Evolutionary conservation across 2,797 vertebrate species (phyloP), one percentile per base, ranked within the genome.

Genomic region (Miichthys miiuy): DNA sequence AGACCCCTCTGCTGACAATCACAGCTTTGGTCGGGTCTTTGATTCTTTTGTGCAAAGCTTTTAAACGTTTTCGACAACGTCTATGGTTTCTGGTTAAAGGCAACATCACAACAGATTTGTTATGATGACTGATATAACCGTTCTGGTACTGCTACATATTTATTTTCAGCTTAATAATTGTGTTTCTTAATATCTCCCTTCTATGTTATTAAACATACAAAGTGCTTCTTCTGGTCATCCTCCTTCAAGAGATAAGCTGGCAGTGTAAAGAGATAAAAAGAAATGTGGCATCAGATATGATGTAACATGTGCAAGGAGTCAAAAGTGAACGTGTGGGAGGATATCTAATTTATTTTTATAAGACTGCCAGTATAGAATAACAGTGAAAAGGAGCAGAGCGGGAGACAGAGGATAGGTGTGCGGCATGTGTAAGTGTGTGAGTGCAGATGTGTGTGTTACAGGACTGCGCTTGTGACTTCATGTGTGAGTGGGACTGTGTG

Each of bases 281-380:
- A 76, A 79, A 85, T 68, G 68, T 78, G 73, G 81, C 78, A 82
- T 77, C 57, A 58, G 74, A 67, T 75, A 90, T 93, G 88, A 93
- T 93, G 88, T 93, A 93, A 93, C 76, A 17, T 89, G 84, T 90
- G 90, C 89, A 87, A 87, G 87, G 89, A 91, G 87, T 87, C 81
- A 82, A 84, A 38, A 88, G 80, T 81, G 72, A 87, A 83, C 21
- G 17, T 80, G 92, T 90, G 85, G 91, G 89, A 87, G 90, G 87
- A 85, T 75, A 87, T 87, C 67, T 75, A 85, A 85, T 80, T 85
- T 88, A 82, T 88, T 87, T 89, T 89, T 88, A 65, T 57, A 84
- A 88, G 82, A 80, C 72, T 55, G 74, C 75, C 60, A 81, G 68
- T 89, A 91, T 81, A 84, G 77, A 78, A 82, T 75, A 73, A 80